Evolutionary conservation across 2,888 invertebrate genomes (phyloP).

Genomic region (Meandrusa payeni): DNA sequence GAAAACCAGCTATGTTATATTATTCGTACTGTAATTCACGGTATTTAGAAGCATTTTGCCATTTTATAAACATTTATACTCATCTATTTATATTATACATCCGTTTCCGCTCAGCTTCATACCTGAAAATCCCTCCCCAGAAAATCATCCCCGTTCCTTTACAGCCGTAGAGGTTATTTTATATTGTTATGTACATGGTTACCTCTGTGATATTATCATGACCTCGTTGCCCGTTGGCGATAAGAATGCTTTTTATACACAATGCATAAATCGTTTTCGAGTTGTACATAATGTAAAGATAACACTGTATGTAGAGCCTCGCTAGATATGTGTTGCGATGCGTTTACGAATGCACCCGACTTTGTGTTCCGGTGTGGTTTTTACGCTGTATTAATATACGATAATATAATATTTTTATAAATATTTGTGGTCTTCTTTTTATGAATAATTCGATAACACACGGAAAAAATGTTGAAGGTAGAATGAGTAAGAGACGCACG

Average conservation of each 20-base stretch:
- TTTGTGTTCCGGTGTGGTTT: constrained; percentile 54
- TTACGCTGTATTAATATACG: constrained; percentile 60
- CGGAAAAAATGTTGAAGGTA: no score
- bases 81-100: no score
- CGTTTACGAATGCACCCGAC: constrained; percentile 56
- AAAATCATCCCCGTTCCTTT: no score
- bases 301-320: constrained; percentile 41
- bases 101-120: no score
- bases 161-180: constrained; percentile 32
- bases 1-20: no score
- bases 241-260: constrained; percentile 28
- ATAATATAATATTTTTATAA: constrained; percentile 69
- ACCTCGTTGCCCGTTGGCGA: constrained; percentile 40
- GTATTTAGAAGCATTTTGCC: no score
- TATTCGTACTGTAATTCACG: no score
- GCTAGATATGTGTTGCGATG: constrained; percentile 48
- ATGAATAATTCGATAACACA: no score
- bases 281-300: constrained; percentile 36
- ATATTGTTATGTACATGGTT: constrained; percentile 37
- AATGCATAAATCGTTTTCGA: constrained; percentile 29
- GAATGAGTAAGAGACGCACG: no score
- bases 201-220: constrained; percentile 55
- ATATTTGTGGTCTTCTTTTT: constrained; percentile 32
- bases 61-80: no score
- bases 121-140: no score